A percentile compares a stretch with the other conserved stretches of the same genome.
Evolutionary conservation across 2,797 vertebrate genomes (phyloP).

Genomic region (Gephyroberyx darwinii): DNA sequence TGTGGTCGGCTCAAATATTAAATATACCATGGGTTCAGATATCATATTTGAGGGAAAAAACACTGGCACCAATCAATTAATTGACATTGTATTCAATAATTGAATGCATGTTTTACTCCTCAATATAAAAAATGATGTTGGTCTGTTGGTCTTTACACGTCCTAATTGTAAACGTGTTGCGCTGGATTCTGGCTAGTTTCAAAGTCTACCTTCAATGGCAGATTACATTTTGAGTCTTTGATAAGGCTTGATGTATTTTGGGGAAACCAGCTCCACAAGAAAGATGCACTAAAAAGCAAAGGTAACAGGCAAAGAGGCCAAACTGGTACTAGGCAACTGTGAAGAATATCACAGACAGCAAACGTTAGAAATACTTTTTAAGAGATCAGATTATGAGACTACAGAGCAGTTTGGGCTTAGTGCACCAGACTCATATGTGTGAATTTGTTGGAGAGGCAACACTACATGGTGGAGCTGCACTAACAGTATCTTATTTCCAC

Average conservation of each 20-base stretch:
- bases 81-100: conserved; percentile 16
- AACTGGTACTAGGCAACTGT: conserved; percentile 22
- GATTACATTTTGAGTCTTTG: background rate
- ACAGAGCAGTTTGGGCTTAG: conserved; percentile 51
- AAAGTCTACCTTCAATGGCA: background rate
- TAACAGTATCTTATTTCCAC: conserved; percentile 38
- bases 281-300: conserved; percentile 30
- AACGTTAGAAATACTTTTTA: conserved; percentile 10
- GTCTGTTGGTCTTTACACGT: conserved; percentile 8
- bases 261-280: conserved; percentile 29
- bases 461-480: conserved; percentile 15
- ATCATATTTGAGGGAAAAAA: conserved; percentile 11
- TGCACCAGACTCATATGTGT: conserved; percentile 36
- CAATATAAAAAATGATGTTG: background rate
- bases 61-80: conserved; percentile 11
- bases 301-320: conserved; percentile 25
- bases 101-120: conserved; percentile 21
- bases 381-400: conserved; percentile 25
- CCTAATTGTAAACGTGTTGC: conserved; percentile 7
- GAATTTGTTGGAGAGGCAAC: conserved; percentile 29
- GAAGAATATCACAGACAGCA: background rate
- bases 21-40: conserved; percentile 3
- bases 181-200: conserved; percentile 23
- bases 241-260: conserved; percentile 42
- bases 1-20: conserved; percentile 25